Evolutionary conservation across 2,888 invertebrate species (phyloP).

Genomic region (Alcis repandata): DNA sequence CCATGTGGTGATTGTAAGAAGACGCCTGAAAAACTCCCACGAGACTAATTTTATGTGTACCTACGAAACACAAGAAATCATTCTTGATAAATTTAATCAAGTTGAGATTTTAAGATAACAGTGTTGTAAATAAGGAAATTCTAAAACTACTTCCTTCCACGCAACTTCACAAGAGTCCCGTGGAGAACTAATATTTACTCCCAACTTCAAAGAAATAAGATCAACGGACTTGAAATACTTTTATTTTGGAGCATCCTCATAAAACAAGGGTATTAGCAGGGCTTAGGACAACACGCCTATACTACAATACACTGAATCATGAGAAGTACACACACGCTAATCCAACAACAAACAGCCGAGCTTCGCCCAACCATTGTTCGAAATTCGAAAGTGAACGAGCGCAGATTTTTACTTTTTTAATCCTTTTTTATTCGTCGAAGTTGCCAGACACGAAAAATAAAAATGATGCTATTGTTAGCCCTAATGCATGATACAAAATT

Average conservation of each 20-base stretch:
- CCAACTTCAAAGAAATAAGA: slow-evolving; percentile 44
- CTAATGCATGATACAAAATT: slow-evolving; percentile 36
- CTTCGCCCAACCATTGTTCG: slow-evolving; percentile 68
- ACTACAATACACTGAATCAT: slow-evolving; percentile 60
- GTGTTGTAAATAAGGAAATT: slow-evolving; percentile 11
- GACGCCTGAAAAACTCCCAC: too few species aligned
- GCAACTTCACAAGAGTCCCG: slow-evolving; percentile 37
- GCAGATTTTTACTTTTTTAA: slow-evolving; percentile 59
- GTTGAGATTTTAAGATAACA: neutral
- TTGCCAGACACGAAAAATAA: slow-evolving; percentile 44
- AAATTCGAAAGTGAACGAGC: slow-evolving; percentile 60
- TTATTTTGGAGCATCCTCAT: slow-evolving; percentile 44
- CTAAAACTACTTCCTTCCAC: slow-evolving; percentile 19
- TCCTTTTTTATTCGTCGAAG: slow-evolving; percentile 51
- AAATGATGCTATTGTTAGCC: slow-evolving; percentile 34
- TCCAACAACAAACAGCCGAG: slow-evolving; percentile 70
- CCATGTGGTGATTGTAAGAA: too few species aligned
- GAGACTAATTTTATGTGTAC: neutral
- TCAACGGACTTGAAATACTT: slow-evolving; percentile 42
- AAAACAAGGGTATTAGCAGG: slow-evolving; percentile 46
- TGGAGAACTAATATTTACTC: slow-evolving; percentile 28
- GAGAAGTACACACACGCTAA: slow-evolving; percentile 80
- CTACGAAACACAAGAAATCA: neutral
- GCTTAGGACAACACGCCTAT: slow-evolving; percentile 45
- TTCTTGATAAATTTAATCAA: neutral